Conservation (phyloP, 2,113 vertebrate species). For the Mastomys natalensis region DNA sequence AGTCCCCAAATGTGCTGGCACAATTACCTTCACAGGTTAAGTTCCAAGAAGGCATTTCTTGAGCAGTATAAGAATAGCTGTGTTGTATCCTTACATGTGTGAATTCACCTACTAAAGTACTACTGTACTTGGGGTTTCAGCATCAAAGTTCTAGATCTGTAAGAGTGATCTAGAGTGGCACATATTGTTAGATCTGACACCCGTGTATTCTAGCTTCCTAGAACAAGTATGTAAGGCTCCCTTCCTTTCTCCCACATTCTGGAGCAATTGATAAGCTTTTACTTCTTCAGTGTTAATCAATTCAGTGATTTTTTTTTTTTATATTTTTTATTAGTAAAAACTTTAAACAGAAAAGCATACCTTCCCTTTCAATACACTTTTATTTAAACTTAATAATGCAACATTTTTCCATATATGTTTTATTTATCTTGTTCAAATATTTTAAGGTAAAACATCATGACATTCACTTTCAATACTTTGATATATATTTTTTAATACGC, state of each 20-base stretch:
- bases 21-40: not conserved
- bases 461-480: not conserved
- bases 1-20: not conserved
- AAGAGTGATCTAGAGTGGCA: not conserved
- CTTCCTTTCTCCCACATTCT: not conserved
- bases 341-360: not conserved
- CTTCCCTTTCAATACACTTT: not conserved
- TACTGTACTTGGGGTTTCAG: not conserved
- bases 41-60: too few relatives aligned
- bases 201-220: not conserved
- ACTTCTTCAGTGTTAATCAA: not conserved
- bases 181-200: not conserved
- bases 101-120: not conserved
- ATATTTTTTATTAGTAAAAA: not conserved
- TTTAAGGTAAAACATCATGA: not conserved
- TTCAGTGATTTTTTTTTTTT: not conserved
- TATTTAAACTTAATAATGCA: not conserved
- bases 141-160: not conserved
- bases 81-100: not conserved
- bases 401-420: not conserved
- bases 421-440: not conserved
- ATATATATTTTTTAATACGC: not conserved
- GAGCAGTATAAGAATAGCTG: too few relatives aligned
- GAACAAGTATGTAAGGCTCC: not conserved
- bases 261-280: not conserved